These are phyloP conservation scores for Corythaeola cristata DNA, from an alignment of 2,113 vertebrate genomes.

Conservation along the genomic window DNA sequence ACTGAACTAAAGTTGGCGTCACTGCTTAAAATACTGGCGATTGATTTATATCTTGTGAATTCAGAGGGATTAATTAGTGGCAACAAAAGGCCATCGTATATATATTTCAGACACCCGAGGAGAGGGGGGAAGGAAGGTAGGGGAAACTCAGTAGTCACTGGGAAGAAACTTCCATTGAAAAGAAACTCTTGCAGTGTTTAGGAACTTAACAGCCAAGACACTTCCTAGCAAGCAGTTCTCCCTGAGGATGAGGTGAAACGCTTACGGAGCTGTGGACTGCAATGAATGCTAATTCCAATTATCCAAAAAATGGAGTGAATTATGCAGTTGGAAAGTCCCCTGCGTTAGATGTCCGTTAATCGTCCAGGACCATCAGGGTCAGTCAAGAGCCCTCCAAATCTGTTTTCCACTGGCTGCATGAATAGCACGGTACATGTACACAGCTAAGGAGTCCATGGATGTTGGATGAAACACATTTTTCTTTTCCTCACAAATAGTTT, in stretches of 20 bases:
- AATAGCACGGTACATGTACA: neutral
- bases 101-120: neutral
- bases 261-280: neutral
- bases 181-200: neutral
- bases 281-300: neutral
- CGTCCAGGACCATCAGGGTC: neutral
- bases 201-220: neutral
- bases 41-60: neutral
- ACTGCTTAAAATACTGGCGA: neutral
- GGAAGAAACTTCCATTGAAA: neutral
- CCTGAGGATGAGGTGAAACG: fast-evolving
- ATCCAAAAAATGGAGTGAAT: too few relatives aligned
- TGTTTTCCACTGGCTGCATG: neutral
- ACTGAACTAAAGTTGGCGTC: neutral
- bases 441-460: neutral
- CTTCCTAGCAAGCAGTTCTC: neutral
- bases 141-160: neutral
- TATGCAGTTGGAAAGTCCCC: neutral
- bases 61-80: neutral
- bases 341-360: neutral
- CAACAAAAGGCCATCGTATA: neutral
- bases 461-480: neutral
- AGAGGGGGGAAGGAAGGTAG: neutral
- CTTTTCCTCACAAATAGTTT: neutral
- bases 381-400: neutral